Base-by-base conservation (phyloP, 2,797 vertebrate species). In the Ambastaia sidthimunki region DNA sequence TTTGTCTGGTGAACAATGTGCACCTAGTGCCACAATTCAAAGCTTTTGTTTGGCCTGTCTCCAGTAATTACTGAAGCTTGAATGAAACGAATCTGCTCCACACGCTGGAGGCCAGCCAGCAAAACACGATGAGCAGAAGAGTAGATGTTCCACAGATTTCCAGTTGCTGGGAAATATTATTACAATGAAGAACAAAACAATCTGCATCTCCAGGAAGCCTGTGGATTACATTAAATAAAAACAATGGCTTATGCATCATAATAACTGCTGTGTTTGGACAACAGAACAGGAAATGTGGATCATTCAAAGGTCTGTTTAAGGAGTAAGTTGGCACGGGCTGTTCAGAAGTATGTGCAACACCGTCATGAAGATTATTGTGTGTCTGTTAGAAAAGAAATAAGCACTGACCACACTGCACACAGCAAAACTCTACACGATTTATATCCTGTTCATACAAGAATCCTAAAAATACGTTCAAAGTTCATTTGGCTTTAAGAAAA, bases 1-100 rank as follows among this genome's bases (percentile, higher is more conserved):
- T 91, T 92, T 93, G 91, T 93, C 76, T 85, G 76, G 77, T 80
- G 85, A 91, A 93, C 90, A 93, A 93, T 89, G 84, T 81, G 55
- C 69, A 85, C 77, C 83, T 82, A 84, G 86, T 62, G 82, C 83
- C 80, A 74, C 86, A 87, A 85, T 88, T 90, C 82, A 81, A 77
- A 80, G 85, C 83, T 79, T 90, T 90, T 91, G 90, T 93, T 86
- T 57, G 86, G 87, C 85, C 81, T 88, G 89, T 91, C 89, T 88
- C 67, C 68, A 76, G 85, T 90, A 87, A 91, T 93, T 88, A 91
- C 87, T 84, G 88, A 86, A 84, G 84, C 82, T 78, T 48, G 55
- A 74, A 82, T 88, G 82, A 86, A 87, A 81, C 54, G 76, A 62
- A 55, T 66, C 23, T 71, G 31, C 57, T 55, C 67, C 41, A 31